Conservation (phyloP, 2,113 vertebrate species). For the Gulo gulo region DNA sequence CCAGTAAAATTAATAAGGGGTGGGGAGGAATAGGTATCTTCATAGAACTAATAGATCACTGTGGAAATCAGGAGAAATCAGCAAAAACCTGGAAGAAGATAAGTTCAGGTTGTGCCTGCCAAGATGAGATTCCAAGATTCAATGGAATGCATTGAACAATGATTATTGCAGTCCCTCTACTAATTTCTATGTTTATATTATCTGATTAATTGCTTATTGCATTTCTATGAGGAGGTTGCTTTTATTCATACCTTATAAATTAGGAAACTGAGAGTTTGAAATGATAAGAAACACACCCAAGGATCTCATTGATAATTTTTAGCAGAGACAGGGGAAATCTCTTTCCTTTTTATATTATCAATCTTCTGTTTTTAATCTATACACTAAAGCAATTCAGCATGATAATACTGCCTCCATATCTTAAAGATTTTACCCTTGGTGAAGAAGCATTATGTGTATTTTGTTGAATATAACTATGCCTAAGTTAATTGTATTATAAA, state of each 20-base stretch:
- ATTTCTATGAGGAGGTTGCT: neutral
- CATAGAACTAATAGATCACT: neutral
- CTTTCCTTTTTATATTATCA: neutral
- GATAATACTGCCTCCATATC: neutral
- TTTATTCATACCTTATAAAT: neutral
- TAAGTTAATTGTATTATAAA: neutral
- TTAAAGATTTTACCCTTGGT: neutral
- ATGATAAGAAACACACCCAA: neutral
- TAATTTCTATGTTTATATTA: neutral
- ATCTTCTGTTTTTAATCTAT: neutral
- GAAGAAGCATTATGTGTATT: neutral
- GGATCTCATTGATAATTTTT: neutral
- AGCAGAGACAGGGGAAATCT: neutral
- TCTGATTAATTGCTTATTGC: neutral
- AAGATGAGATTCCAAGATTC: neutral
- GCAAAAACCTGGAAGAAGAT: neutral
- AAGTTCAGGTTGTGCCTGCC: neutral
- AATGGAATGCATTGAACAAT: neutral
- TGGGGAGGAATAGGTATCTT: neutral
- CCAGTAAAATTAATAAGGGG: neutral
- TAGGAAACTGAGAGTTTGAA: neutral
- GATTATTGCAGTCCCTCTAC: neutral
- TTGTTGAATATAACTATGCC: neutral
- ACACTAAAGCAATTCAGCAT: neutral
- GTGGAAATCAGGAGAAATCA: neutral